Percentiles rank a stretch among this genome's conserved stretches.
These are phyloP conservation scores for Datnioides undecimradiatus DNA, from an alignment of 2,113 vertebrate species.

Conservation along the genomic window DNA sequence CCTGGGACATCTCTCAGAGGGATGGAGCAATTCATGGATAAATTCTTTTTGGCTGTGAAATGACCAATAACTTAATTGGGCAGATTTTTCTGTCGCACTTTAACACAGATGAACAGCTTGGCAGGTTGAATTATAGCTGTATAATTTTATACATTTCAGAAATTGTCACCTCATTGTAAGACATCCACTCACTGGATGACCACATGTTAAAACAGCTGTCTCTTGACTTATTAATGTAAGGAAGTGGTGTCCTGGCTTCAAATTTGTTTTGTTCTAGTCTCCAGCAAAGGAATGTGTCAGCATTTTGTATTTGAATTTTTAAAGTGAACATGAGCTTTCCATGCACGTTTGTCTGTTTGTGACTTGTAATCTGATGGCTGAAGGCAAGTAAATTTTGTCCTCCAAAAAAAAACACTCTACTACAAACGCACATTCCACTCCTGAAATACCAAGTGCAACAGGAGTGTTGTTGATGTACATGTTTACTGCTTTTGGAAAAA, in stretches of 20 bases:
- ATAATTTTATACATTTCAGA: not conserved
- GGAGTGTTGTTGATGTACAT: constrained; percentile 10
- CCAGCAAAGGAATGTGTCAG: not conserved
- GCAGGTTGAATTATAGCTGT: not conserved
- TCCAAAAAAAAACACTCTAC: not conserved
- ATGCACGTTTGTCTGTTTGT: constrained; percentile 23
- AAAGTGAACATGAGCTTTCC: constrained; percentile 7
- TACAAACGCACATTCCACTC: constrained; percentile 16
- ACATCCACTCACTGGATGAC: not conserved
- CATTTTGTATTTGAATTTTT: constrained; percentile 5
- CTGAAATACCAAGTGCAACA: not conserved
- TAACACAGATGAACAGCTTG: too few relatives aligned
- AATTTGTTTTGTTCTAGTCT: not conserved
- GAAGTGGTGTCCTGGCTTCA: not conserved
- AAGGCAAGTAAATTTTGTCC: not conserved
- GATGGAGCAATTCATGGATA: not conserved
- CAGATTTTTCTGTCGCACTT: not conserved
- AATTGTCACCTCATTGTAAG: not conserved
- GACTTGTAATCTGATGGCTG: constrained; percentile 14
- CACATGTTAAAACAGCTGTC: constrained; percentile 1
- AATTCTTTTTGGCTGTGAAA: not conserved
- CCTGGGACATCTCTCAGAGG: not conserved
- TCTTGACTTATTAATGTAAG: not conserved
- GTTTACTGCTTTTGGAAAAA: constrained; percentile 13
- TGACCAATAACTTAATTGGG: not conserved